Conservation (phyloP, 2,797 vertebrate genomes). For the Acanthurus lineatus region DNA sequence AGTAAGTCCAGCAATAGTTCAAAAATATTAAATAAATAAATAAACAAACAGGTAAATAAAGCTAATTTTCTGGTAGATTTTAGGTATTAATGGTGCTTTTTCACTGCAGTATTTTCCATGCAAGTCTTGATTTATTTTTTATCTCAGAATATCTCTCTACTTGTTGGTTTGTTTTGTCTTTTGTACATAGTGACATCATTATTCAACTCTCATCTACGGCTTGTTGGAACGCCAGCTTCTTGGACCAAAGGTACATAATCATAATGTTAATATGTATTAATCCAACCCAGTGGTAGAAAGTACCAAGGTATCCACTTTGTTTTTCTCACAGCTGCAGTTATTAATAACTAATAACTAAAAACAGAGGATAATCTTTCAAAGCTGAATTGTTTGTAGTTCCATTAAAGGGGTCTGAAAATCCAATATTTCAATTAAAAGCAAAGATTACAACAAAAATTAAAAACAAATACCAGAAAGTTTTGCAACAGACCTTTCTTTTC, state of each 20-base stretch:
- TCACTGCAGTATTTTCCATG: not conserved
- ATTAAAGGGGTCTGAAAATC: too few relatives aligned
- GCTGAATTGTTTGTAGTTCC: too few relatives aligned
- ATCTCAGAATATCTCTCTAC: not conserved
- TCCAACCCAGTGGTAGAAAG: not conserved
- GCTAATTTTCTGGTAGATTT: not conserved
- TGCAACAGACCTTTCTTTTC: too few relatives aligned
- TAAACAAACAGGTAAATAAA: not conserved
- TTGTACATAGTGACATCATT: conserved; percentile 88
- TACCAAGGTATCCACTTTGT: not conserved
- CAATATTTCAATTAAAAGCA: too few relatives aligned
- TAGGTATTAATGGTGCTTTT: not conserved
- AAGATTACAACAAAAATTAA: too few relatives aligned
- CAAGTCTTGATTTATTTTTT: not conserved
- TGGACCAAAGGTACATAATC: conserved; percentile 93
- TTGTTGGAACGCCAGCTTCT: conserved; percentile 98
- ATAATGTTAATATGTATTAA: not conserved
- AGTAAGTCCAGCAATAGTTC: conserved; percentile 84
- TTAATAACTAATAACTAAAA: not conserved
- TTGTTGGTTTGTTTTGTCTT: not conserved
- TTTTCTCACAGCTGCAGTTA: not conserved
- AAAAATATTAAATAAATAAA: not conserved
- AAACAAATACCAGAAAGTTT: too few relatives aligned
- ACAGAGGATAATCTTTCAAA: too few relatives aligned
- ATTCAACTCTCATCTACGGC: conserved; percentile 95